Evolutionary conservation across 2,888 invertebrate species (phyloP).

Genomic region (Linnaemya tessellans): DNA sequence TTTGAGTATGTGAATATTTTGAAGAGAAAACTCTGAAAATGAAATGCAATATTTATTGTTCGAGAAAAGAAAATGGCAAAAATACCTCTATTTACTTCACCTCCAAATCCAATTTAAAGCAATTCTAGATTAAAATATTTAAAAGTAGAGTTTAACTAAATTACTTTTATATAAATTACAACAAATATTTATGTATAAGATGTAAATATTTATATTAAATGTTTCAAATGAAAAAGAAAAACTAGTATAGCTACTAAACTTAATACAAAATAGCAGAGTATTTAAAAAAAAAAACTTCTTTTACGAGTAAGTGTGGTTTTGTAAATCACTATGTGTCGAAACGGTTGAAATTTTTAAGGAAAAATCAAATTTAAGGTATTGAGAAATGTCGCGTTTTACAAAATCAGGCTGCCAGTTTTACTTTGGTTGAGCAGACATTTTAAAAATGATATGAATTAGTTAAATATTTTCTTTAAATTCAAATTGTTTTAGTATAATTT

Average conservation of each 20-base stretch:
- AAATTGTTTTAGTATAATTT: conserved; percentile 58
- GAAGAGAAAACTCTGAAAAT: conserved; percentile 4
- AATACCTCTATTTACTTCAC: conserved; percentile 33
- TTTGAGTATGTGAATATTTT: conserved; percentile 29
- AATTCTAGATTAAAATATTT: conserved; percentile 63
- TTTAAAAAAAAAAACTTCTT: not conserved
- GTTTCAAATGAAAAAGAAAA: conserved; percentile 47
- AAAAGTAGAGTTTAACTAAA: conserved; percentile 39
- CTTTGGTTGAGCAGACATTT: not conserved
- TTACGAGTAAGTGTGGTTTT: not conserved
- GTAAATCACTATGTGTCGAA: not conserved
- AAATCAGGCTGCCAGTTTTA: not conserved
- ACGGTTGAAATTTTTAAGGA: not conserved
- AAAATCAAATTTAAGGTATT: not conserved
- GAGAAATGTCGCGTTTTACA: not conserved
- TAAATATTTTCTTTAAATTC: conserved; percentile 33
- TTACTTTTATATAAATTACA: conserved; percentile 29
- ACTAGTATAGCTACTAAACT: not conserved
- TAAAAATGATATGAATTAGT: conserved; percentile 39
- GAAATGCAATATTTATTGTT: conserved; percentile 55
- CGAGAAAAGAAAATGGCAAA: conserved; percentile 34
- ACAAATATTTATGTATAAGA: not conserved
- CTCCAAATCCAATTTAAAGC: conserved; percentile 62
- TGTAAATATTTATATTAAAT: conserved; percentile 71
- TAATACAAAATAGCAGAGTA: conserved; percentile 34